A percentile compares a stretch with the other conserved stretches of the same genome.
These are phyloP conservation scores for Brachystomella parvula DNA, from an alignment of 1,140 invertebrate species.

Conservation along the genomic window DNA sequence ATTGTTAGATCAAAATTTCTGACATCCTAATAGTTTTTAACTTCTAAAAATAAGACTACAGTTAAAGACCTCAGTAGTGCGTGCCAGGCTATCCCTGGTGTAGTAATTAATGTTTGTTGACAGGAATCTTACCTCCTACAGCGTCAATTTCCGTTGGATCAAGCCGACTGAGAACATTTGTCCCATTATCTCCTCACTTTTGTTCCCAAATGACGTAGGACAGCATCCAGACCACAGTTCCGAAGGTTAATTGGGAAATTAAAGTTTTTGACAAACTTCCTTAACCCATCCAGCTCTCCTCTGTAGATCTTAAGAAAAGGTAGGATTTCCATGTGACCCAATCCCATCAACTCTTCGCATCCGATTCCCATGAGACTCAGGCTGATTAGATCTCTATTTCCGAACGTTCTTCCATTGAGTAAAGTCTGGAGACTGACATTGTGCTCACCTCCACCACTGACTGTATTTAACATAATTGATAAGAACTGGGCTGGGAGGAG, in stretches of 20 bases:
- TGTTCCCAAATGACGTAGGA: slow-evolving; percentile 26
- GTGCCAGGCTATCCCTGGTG: no score
- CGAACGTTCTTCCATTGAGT: slow-evolving; percentile 23
- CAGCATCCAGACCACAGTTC: slow-evolving; percentile 21
- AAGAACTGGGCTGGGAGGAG: slow-evolving; percentile 22
- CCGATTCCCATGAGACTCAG: slow-evolving; percentile 29
- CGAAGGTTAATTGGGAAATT: slow-evolving; percentile 26
- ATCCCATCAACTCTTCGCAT: slow-evolving; percentile 25
- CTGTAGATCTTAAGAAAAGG: slow-evolving; percentile 22
- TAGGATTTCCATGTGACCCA: slow-evolving; percentile 26
- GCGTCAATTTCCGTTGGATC: slow-evolving; percentile 28
- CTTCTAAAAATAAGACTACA: no score
- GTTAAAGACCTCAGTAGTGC: no score
- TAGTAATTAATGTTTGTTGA: background rate
- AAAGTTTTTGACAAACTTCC: slow-evolving; percentile 16
- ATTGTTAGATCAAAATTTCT: no score
- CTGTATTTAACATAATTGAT: slow-evolving; percentile 21
- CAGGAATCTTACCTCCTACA: slow-evolving; percentile 25
- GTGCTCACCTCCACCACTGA: slow-evolving; percentile 9
- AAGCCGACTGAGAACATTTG: slow-evolving; percentile 19
- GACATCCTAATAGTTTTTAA: no score
- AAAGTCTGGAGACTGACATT: slow-evolving; percentile 27
- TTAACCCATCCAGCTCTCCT: slow-evolving; percentile 24
- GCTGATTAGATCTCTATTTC: slow-evolving; percentile 22
- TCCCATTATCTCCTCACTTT: slow-evolving; percentile 20